These are phyloP conservation scores for Megaptera novaeangliae DNA, from an alignment of 2,113 vertebrate species.

Conservation along the genomic window DNA sequence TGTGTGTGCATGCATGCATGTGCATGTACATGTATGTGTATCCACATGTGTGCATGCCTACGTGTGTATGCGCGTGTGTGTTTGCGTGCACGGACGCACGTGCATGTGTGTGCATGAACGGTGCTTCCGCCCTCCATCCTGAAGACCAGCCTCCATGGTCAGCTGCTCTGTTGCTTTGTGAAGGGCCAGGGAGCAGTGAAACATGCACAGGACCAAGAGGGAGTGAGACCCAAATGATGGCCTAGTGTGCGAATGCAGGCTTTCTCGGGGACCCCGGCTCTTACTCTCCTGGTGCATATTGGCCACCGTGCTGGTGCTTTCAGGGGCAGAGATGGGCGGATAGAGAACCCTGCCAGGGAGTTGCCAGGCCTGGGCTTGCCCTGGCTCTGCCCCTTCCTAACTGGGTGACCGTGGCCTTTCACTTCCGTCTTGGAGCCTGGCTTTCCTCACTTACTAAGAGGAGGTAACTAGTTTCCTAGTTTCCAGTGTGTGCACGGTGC, in stretches of 20 bases:
- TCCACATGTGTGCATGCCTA: too few relatives aligned
- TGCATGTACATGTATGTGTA: rapidly evolving
- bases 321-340: neutral
- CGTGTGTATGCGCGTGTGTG: rapidly evolving
- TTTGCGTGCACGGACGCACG: rapidly evolving
- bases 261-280: neutral
- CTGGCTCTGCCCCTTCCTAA: neutral
- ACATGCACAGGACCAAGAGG: neutral
- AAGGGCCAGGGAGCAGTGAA: neutral
- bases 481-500: rapidly evolving
- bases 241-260: rapidly evolving
- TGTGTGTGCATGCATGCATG: neutral
- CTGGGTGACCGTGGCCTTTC: neutral
- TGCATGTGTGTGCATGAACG: neutral
- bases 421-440: neutral
- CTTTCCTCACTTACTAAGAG: neutral
- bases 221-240: rapidly evolving
- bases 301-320: too few relatives aligned
- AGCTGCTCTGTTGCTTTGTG: neutral
- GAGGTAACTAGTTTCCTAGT: neutral
- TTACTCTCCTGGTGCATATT: rapidly evolving
- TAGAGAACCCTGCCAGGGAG: rapidly evolving
- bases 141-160: neutral
- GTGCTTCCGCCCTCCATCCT: rapidly evolving
- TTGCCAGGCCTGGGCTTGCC: neutral